These are phyloP conservation scores for Thereva nobilitata DNA, from an alignment of 2,888 invertebrate species.

Conservation along the genomic window DNA sequence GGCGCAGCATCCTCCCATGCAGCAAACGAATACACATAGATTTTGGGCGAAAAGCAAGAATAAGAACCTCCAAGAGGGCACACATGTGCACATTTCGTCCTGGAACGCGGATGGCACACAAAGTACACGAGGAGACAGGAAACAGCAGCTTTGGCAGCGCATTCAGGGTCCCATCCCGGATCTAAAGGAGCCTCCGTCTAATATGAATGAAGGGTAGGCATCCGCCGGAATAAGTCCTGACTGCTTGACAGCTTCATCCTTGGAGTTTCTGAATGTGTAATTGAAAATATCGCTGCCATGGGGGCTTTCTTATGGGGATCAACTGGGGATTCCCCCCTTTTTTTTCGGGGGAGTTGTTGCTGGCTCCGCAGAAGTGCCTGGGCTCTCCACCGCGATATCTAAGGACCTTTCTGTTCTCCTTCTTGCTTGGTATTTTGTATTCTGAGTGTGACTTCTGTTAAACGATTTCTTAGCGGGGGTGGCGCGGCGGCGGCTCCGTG, in stretches of 20 bases:
- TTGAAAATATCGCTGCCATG: conserved; percentile 33
- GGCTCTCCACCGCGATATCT: no score
- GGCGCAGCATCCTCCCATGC: no score
- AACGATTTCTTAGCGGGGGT: conserved; percentile 20
- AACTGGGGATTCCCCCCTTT: conserved; percentile 25
- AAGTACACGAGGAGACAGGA: no score
- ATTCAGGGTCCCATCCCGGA: neutral
- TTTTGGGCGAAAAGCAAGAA: no score
- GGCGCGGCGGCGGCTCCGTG: conserved; percentile 12
- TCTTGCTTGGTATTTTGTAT: conserved; percentile 13
- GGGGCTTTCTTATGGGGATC: conserved; percentile 32
- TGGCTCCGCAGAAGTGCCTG: conserved; percentile 1
- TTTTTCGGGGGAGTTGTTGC: conserved; percentile 19
- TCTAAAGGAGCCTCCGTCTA: conserved; percentile 1
- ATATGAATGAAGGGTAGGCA: conserved; percentile 17
- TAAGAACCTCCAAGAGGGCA: no score
- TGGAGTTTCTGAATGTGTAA: conserved; percentile 33
- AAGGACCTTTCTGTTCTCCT: no score
- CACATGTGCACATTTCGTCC: no score
- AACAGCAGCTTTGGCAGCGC: no score
- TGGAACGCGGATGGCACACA: no score
- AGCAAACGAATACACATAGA: no score
- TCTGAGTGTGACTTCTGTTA: conserved; percentile 28
- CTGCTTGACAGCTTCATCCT: conserved; percentile 35
- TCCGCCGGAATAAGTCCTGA: conserved; percentile 17